Evolutionary conservation across 1,140 invertebrate species (phyloP), one percentile per base, ranked within the genome.

Genomic region (Cecropterus lyciades): DNA sequence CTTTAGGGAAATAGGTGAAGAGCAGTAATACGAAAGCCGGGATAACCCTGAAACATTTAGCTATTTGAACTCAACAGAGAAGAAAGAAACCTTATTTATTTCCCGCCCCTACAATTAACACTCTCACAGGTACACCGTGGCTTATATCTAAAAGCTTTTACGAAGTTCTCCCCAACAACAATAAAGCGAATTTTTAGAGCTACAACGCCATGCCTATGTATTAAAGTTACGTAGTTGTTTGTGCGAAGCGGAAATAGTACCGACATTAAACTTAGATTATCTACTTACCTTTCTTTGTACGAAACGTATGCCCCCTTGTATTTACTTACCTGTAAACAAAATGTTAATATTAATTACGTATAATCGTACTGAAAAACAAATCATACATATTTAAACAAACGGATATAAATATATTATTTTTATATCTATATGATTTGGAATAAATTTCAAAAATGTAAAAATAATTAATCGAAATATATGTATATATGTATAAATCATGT

Each of bases 141-240:
- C 67, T 64, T 75, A 71, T 75, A 74, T 69, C 66, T 72, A 74
- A 79, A 79, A 79, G 72, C 77, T 79, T 79, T 79, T 79, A 74
- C 63, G 42, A 62, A 60, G 46, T 60, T 62, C 51, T 45, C 46
- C 45, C 63, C 53, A 69, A 69, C 63, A 69, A 46, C n/a, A 56
- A 10, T 13, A 42, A 17, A 42, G 24, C 17, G 63, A 64, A 52
- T 66, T 51, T 66, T 66, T 43, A 45, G 63, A 55, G 6, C 51
- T 11, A 53, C 11, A 10, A 20, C 27, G 10, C 14, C 11, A 37
- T 15, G 52, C 14, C 24, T 16, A 33, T 27, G 14, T 42, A 2
- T 56, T 56, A 17, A 43, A 43, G 51, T 53, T 53, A 37, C 51
- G 13, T 48, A 20, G 16, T 48, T 48, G 46, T 48, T 53, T 53